Percentiles rank a stretch among this genome's conserved stretches.
These are phyloP conservation scores for Tetraneura akinire DNA, from an alignment of 1,140 invertebrate species.

Conservation along the genomic window DNA sequence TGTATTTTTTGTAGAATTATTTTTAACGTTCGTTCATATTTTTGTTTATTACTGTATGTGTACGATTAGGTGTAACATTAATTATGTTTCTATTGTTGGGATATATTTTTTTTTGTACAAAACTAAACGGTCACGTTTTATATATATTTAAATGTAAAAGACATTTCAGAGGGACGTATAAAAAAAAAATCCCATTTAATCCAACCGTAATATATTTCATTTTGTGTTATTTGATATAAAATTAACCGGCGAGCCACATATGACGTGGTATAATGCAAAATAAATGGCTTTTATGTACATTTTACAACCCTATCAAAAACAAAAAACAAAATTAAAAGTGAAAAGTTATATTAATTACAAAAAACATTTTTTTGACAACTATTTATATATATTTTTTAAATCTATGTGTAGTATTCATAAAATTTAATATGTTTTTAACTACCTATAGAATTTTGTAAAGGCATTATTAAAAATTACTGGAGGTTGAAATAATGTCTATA, in stretches of 20 bases:
- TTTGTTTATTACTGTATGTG: not conserved
- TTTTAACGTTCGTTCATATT: conserved; percentile 2
- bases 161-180: not conserved
- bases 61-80: not conserved
- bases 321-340: not conserved
- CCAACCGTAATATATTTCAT: conserved; percentile 14
- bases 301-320: not conserved
- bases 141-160: not conserved
- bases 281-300: conserved; percentile 1
- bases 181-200: conserved; percentile 43
- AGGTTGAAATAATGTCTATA: too few relatives aligned
- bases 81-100: not conserved
- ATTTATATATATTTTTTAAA: not conserved
- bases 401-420: too few relatives aligned
- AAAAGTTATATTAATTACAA: not conserved
- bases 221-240: conserved; percentile 26
- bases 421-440: too few relatives aligned
- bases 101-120: not conserved
- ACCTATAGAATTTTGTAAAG: too few relatives aligned
- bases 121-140: conserved; percentile 1
- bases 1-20: too few relatives aligned
- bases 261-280: conserved; percentile 6
- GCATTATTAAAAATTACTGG: too few relatives aligned
- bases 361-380: not conserved
- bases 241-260: not conserved